These are phyloP conservation scores for Thalassoma bifasciatum DNA, from an alignment of 2,113 vertebrate genomes.

Conservation along the genomic window DNA sequence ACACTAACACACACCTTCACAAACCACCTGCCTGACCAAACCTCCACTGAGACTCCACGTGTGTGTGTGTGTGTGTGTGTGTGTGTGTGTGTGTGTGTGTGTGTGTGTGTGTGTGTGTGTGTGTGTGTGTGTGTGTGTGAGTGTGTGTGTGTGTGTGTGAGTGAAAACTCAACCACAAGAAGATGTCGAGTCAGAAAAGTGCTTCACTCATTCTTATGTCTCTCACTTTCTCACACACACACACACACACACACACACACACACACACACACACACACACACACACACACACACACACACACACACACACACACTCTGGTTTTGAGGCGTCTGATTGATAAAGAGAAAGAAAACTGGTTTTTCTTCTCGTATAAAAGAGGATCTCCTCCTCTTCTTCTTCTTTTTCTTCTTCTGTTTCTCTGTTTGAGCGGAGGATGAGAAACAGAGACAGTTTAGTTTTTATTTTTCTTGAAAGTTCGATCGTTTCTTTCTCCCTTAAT, in stretches of 20 bases:
- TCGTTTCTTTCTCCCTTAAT: no score
- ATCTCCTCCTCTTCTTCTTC: conserved; percentile 53
- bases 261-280: not conserved
- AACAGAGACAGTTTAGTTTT: no score
- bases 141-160: conserved; percentile 26
- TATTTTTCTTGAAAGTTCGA: no score
- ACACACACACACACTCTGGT: no score
- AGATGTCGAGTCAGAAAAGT: conserved; percentile 9
- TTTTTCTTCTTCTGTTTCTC: conserved; percentile 22
- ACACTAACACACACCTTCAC: conserved; percentile 32
- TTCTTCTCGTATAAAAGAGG: conserved; percentile 74
- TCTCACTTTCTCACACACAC: conserved; percentile 43
- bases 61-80: not conserved
- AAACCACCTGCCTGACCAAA: conserved; percentile 41
- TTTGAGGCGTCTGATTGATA: not conserved
- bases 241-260: conserved; percentile 11
- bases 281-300: no score
- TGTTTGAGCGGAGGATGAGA: conserved; percentile 30
- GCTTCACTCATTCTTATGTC: conserved; percentile 45
- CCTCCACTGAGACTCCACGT: conserved; percentile 8
- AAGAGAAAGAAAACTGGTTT: conserved; percentile 13
- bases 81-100: conserved; percentile 24
- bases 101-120: not conserved
- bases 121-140: not conserved
- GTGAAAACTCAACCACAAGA: not conserved